These are phyloP conservation scores for Coregonus ussuriensis DNA, from an alignment of 2,797 vertebrate species.

Conservation along the genomic window DNA sequence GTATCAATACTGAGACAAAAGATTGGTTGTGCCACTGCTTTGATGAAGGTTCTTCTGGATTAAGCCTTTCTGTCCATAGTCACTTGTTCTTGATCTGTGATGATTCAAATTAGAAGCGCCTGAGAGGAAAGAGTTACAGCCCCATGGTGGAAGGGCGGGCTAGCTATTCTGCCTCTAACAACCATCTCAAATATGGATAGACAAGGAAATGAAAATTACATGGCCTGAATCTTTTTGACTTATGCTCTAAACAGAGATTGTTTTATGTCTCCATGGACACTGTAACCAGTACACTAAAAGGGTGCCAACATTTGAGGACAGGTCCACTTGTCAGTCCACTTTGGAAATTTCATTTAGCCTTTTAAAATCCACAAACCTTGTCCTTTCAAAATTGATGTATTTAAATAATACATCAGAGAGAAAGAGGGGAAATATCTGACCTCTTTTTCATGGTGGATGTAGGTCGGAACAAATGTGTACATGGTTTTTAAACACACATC, in stretches of 20 bases:
- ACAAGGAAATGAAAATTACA: not conserved
- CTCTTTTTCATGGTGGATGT: constrained; percentile 33
- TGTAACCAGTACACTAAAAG: not conserved
- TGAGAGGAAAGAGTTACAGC: not conserved
- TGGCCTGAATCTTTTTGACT: not conserved
- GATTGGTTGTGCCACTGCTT: not conserved
- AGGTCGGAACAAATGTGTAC: constrained; percentile 14
- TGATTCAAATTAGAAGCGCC: not conserved
- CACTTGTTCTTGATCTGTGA: not conserved
- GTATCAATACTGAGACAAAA: not conserved
- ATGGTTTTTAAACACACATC: not conserved
- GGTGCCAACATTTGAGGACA: not conserved
- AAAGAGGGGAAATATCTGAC: constrained; percentile 22
- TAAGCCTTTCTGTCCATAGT: not conserved
- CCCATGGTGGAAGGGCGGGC: not conserved
- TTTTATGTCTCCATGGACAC: not conserved
- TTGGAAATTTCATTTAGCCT: not conserved
- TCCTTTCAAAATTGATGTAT: constrained; percentile 10
- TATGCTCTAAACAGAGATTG: not conserved
- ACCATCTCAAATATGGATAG: not conserved
- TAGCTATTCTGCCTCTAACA: not conserved
- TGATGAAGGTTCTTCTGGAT: not conserved
- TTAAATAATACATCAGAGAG: constrained; percentile 41
- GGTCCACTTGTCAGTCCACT: not conserved
- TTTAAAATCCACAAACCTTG: not conserved